Base-by-base conservation (phyloP, 2,888 invertebrate genomes). In the Apamea monoglypha region DNA sequence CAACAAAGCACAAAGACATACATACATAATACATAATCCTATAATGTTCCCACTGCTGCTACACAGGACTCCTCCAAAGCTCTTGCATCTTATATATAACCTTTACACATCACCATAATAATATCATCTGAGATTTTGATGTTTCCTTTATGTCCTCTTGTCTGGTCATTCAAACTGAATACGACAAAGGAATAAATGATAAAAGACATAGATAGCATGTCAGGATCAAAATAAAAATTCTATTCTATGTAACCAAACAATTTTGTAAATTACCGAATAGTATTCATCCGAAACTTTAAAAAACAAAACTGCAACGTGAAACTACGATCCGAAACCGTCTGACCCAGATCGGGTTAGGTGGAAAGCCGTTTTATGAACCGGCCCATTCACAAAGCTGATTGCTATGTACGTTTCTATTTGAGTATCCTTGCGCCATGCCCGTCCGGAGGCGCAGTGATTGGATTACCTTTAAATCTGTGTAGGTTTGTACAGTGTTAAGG, bases 301-400 rank as follows among this genome's bases (percentile, higher is more conserved):
- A 63, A 86, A 73, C 74, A 47, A 47, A 72, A 69, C 68, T 78
- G 79, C 61, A 86, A 67, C 71, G 36, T 25, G 36, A 47, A 71
- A 40, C 56, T 74, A 21, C 50, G 18, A 56, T 59, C 18, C n/a
- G 12, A 68, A 82, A 50, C 78, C 71, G 56, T 77, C 81, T 87
- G 87, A 87, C 89, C 87, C 70, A 85, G 76, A 82, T 87, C n/a
- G 78, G 70, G 80, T 74, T 84, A 76, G 76, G 74, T 78, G 81
- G 74, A 82, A 82, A 85, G 61, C 81, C 74, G 83, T 87, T 87
- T 67, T 72, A 89, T 85, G 85, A 89, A 87, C 79, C 78, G 69
- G 53, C 32, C 83, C 78, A 83, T 87, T 82, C 87, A 85, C 89
- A 88, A 87, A 89, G 89, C 87, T 88, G 87, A 88, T 88, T 88